Evolutionary conservation across 2,888 invertebrate genomes (phyloP).

Genomic region (Agrochola lota): DNA sequence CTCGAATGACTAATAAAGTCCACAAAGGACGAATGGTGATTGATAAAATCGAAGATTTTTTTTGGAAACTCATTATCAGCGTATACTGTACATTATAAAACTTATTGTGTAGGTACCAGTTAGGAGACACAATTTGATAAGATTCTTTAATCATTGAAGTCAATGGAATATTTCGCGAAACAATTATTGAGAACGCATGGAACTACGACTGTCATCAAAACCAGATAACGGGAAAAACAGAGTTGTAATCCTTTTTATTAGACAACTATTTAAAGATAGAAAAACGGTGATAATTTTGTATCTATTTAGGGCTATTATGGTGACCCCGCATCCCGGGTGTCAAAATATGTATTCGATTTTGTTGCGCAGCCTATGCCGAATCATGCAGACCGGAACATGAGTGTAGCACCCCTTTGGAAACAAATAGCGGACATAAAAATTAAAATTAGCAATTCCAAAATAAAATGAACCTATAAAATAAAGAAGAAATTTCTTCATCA

Average conservation of each 20-base stretch:
- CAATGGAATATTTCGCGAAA: constrained; percentile 52
- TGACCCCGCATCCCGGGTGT: not conserved
- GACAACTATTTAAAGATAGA: not conserved
- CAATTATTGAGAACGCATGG: constrained; percentile 13
- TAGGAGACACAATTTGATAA: constrained; percentile 28
- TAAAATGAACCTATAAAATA: not conserved
- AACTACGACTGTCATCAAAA: constrained; percentile 19
- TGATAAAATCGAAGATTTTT: not conserved
- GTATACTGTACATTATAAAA: constrained; percentile 7
- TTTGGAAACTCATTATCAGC: not conserved
- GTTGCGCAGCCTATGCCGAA: not conserved
- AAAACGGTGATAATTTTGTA: not conserved
- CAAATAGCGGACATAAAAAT: not conserved
- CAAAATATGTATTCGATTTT: not conserved
- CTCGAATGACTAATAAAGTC: not conserved
- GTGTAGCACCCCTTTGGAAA: not conserved
- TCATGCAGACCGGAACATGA: too few relatives aligned
- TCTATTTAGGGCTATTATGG: not conserved
- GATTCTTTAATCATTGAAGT: constrained; percentile 29
- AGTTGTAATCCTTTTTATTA: not conserved
- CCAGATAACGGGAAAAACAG: constrained; percentile 33
- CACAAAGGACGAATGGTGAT: not conserved
- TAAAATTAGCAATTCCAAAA: not conserved
- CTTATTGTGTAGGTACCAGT: not conserved
- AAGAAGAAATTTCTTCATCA: not conserved